Conservation (phyloP, 2,888 invertebrate genomes). For the Macrosoma leucophasiata region DNA sequence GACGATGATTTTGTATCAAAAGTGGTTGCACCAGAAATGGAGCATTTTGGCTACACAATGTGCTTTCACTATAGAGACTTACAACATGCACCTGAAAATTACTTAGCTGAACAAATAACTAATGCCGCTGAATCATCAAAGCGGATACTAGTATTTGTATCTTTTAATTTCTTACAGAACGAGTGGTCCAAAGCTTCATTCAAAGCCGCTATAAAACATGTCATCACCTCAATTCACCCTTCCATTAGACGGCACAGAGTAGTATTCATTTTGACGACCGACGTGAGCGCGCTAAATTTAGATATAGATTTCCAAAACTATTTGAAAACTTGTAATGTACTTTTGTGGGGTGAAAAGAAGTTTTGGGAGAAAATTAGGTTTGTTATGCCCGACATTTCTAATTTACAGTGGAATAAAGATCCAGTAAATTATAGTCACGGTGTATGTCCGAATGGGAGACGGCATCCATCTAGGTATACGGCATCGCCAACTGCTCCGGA, state of each 20-base stretch:
- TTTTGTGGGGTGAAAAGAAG: conserved; percentile 87
- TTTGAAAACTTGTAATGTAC: conserved; percentile 81
- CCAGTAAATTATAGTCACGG: conserved; percentile 71
- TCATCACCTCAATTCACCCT: conserved; percentile 79
- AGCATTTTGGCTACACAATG: conserved; percentile 79
- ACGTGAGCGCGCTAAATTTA: conserved; percentile 82
- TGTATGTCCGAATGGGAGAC: conserved; percentile 72
- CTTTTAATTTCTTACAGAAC: conserved; percentile 85
- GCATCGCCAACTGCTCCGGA: conserved; percentile 83
- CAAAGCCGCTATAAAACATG: conserved; percentile 85
- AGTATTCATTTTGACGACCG: conserved; percentile 73
- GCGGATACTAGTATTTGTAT: conserved; percentile 85
- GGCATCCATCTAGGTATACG: conserved; percentile 79
- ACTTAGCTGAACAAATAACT: conserved; percentile 77
- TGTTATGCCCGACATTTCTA: conserved; percentile 86
- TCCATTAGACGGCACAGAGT: conserved; percentile 78
- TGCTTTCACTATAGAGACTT: conserved; percentile 82
- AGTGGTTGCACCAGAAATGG: conserved; percentile 83
- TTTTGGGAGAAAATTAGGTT: conserved; percentile 93
- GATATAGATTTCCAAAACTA: conserved; percentile 85
- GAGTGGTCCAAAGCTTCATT: conserved; percentile 91
- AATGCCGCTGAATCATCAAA: conserved; percentile 79
- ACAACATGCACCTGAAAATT: conserved; percentile 77
- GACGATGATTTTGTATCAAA: conserved; percentile 84
- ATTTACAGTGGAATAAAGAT: conserved; percentile 78